A percentile compares a stretch with the other conserved stretches of the same genome.
These are phyloP conservation scores for Pseudococcus viburni DNA, from an alignment of 2,888 invertebrate species.

Conservation along the genomic window DNA sequence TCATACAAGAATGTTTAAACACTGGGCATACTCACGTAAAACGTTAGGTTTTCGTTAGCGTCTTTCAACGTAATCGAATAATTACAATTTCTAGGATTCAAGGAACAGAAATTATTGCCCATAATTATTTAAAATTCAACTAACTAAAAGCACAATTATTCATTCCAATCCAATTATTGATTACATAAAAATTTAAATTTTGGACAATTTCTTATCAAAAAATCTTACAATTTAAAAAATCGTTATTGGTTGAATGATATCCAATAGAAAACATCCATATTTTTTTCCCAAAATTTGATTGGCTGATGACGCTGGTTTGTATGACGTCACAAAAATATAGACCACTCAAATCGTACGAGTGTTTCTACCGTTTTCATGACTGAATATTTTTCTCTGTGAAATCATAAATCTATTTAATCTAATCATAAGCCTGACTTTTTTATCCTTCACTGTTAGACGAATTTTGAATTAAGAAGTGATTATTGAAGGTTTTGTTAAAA, in stretches of 20 bases:
- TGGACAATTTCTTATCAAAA: not conserved
- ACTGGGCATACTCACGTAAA: not conserved
- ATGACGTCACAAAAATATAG: not conserved
- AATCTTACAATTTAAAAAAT: not conserved
- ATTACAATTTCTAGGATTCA: not conserved
- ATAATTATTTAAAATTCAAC: not conserved
- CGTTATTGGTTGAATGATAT: not conserved
- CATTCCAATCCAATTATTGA: not conserved
- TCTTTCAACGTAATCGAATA: slow-evolving; percentile 12
- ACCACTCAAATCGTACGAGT: not conserved
- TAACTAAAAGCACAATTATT: not conserved
- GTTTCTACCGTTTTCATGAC: not conserved
- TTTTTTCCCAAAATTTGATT: not conserved
- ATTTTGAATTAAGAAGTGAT: not conserved
- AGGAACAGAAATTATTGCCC: not conserved
- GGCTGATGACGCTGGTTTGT: not conserved
- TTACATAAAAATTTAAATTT: slow-evolving; percentile 15
- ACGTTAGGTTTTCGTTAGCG: not conserved
- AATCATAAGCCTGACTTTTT: not conserved
- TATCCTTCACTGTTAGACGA: slow-evolving; percentile 8
- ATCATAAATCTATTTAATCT: not conserved
- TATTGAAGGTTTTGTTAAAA: not conserved
- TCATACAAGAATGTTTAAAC: not conserved
- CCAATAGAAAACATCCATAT: not conserved
- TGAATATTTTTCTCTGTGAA: not conserved